Evolutionary conservation across 2,888 invertebrate species (phyloP), one percentile per base, ranked within the genome.

Genomic region (Idaea aversata): DNA sequence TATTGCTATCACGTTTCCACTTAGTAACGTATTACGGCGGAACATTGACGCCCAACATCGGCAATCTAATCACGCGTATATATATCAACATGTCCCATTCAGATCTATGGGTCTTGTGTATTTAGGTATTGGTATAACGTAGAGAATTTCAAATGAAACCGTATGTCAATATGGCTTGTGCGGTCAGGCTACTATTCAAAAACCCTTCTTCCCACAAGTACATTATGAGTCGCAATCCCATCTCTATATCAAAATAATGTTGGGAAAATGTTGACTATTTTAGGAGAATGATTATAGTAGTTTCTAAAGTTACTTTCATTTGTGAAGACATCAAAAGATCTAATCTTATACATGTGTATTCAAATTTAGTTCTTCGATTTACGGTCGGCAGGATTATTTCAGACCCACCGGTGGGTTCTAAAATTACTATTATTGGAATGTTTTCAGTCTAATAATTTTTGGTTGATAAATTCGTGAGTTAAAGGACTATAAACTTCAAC

Each of bases 71-170:
- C 47, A 47, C 47, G 47, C 47, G 47, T 47, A 47, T 13, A 47
- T 47, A 47, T 47, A 47, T 47, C 47, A 47, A 47, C 47, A 47
- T 47, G 47, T 47, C 47, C 47, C 10, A 47, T 47, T 47, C 47
- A 47, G 47, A 47, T 47, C 47, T 47, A 47, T 47, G 47, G 47
- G 47, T 47, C 47, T 47, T 59, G 59, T 59, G 59, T 59, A 25
- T 59, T 59, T 59, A 59, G 59, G 59, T 59, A 59, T 59, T 25
- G 59, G 59, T 16, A 59, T 59, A 25, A 59, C 34, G 34, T 25
- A 25, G 59, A 10, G 34, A 59, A 59, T 59, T 25, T 59, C 59
- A 59, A 59, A 59, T 59, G 59, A 59, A 59, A 59, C 59, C 59
- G 59, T 59, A 59, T 25, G 59, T 59, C 59, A 59, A 59, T 59